Conservation (phyloP, 1,140 invertebrate genomes). For the Goniozus legneri region DNA sequence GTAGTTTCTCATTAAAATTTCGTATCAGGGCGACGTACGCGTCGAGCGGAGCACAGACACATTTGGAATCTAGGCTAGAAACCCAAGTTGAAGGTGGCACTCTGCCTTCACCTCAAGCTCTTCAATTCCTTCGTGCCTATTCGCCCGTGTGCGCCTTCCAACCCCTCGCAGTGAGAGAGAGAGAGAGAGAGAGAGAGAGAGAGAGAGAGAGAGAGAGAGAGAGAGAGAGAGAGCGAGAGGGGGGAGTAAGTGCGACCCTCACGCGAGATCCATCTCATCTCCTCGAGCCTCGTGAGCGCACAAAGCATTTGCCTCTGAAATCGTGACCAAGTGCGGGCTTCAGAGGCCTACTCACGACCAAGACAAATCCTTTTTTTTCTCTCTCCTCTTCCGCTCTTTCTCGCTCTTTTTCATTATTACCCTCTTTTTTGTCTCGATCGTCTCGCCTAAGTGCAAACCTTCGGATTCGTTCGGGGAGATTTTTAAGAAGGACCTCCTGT, state of each 20-base stretch:
- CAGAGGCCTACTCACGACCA: conserved; percentile 14
- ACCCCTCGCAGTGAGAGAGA: too few relatives aligned
- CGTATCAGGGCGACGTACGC: conserved; percentile 14
- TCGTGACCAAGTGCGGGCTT: conserved; percentile 45
- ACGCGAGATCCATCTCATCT: conserved; percentile 11
- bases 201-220: too few relatives aligned
- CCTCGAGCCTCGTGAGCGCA: conserved; percentile 32
- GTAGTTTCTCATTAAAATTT: conserved; percentile 39
- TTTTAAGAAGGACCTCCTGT: too few relatives aligned
- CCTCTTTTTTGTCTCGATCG: not conserved
- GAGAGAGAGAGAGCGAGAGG: too few relatives aligned
- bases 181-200: too few relatives aligned
- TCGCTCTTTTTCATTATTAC: not conserved
- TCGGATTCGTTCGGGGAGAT: too few relatives aligned
- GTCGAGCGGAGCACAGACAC: conserved; percentile 17
- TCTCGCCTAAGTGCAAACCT: not conserved
- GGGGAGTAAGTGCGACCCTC: too few relatives aligned
- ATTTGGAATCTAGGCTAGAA: conserved; percentile 43
- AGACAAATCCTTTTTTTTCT: not conserved
- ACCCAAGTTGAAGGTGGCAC: conserved; percentile 21
- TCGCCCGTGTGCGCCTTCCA: conserved; percentile 1
- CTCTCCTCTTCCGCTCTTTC: conserved; percentile 5
- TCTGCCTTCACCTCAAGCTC: conserved; percentile 25
- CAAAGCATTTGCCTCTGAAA: conserved; percentile 33
- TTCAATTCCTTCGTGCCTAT: conserved; percentile 11